Base-by-base conservation (phyloP, 2,888 invertebrate species). In the Mylabris sibirica region DNA sequence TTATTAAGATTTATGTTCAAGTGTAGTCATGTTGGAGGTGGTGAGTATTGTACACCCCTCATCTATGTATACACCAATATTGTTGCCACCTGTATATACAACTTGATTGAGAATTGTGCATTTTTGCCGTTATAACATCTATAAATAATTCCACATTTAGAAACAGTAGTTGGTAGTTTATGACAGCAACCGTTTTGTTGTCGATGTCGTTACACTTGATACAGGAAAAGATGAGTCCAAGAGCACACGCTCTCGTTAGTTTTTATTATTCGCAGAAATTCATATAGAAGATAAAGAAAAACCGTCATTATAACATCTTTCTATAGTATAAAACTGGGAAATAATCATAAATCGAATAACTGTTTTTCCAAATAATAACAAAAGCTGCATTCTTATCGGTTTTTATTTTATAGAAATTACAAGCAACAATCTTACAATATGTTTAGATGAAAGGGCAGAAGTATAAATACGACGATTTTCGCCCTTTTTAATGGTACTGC, bases 1-100 rank as follows among this genome's bases (percentile, higher is more conserved):
- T 84, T 84, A 85, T 85, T 84, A 85, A 84, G 85, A 85, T 85
- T 85, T 85, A 85, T 85, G 83, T 82, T 80, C 81, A 80, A 79
- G 77, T 79, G 76, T 76, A 77, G 74, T 69, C 59, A 62, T 65
- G 73, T 72, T 76, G 79, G 76, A 79, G 78, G 78, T 71, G 69
- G 77, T 75, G 72, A 74, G 74, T 75, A 74, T 74, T 74, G 74
- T 75, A 76, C 71, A 67, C 78, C 75, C 78, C 79, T 77, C 77
- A 76, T 57, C 24, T 53, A 76, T 77, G n/a, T n/a, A 30, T 30
- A 30, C 30, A 30, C 8, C 4, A 30, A 77, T 77, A 77, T 76
- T 76, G 77, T 76, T 77, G 74, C 26, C 17, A 57, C 53, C 57
- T 44, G 30, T 26, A 12, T n/a, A 1, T 14, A 44, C n/a, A n/a